A percentile compares a stretch with the other conserved stretches of the same genome.
Evolutionary conservation across 2,797 vertebrate species (phyloP).

Genomic region (Erithacus rubecula): DNA sequence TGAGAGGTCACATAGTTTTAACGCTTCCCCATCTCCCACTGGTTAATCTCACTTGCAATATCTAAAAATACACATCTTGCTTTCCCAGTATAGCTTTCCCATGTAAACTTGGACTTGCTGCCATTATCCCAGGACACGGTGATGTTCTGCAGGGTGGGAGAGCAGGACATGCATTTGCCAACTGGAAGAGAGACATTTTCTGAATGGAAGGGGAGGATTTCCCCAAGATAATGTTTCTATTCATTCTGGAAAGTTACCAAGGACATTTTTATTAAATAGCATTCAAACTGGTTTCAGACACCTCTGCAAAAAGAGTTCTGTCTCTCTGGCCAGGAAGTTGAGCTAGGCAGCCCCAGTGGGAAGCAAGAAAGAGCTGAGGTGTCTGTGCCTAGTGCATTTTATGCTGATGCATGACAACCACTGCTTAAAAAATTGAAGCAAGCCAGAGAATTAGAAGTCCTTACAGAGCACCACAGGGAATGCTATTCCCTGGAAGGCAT

Average conservation of each 20-base stretch:
- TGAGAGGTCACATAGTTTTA: conserved; percentile 56
- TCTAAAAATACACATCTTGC: conserved; percentile 48
- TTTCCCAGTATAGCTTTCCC: conserved; percentile 53
- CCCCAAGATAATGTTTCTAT: background rate
- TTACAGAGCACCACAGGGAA: background rate
- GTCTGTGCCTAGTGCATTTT: background rate
- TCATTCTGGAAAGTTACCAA: background rate
- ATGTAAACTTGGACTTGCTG: conserved; percentile 22
- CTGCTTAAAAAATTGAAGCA: background rate
- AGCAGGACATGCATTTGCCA: background rate
- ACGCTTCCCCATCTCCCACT: conserved; percentile 34
- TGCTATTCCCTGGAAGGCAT: background rate
- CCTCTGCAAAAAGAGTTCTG: background rate
- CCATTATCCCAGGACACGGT: background rate
- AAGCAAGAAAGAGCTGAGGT: background rate
- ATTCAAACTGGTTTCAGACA: background rate
- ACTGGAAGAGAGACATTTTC: background rate
- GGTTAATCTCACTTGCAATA: conserved; percentile 1
- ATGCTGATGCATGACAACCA: accelerated
- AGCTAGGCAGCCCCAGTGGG: background rate
- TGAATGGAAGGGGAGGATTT: background rate
- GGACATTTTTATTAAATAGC: background rate
- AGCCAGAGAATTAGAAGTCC: background rate
- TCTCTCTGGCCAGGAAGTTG: background rate
- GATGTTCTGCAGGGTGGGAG: background rate